phyloP scores from a whole-genome alignment of 2,888 invertebrate species.

The Pherbina coryleti region DNA sequence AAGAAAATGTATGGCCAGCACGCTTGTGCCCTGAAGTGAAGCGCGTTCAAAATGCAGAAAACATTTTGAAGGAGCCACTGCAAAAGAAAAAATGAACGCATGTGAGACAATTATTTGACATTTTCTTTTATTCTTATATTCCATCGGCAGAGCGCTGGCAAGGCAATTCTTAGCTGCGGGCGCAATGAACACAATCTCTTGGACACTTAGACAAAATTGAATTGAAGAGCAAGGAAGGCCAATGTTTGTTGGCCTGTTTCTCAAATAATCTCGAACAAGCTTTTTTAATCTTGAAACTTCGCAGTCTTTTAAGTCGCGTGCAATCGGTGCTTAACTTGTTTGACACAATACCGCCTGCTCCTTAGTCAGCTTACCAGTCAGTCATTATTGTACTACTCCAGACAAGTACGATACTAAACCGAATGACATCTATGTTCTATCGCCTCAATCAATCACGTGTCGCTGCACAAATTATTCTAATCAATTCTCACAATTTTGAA shows the following conservation, averaged over 20 bases:
- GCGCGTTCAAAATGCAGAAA: constrained; percentile 13
- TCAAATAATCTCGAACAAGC: neutral
- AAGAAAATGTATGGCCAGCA: constrained; percentile 39
- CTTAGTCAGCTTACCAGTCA: neutral
- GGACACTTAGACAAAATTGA: neutral
- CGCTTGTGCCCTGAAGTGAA: constrained; percentile 8
- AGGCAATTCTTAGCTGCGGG: neutral
- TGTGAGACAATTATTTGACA: constrained; percentile 1
- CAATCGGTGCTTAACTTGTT: too few species aligned
- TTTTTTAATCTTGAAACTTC: neutral
- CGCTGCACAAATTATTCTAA: constrained; percentile 31
- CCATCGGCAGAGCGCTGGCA: neutral
- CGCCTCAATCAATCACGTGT: constrained; percentile 43
- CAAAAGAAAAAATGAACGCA: neutral
- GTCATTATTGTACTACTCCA: neutral
- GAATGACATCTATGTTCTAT: constrained; percentile 36
- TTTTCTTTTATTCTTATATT: neutral
- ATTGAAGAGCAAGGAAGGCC: neutral
- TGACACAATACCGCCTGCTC: neutral
- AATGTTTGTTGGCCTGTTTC: too few species aligned
- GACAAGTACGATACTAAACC: constrained; percentile 24
- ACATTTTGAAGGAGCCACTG: neutral
- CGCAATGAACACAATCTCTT: neutral
- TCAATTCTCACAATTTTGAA: constrained; percentile 33
- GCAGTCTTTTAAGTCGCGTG: too few species aligned